Conservation (phyloP, 1,140 invertebrate species). For the Lepidotrigona ventralis region DNA sequence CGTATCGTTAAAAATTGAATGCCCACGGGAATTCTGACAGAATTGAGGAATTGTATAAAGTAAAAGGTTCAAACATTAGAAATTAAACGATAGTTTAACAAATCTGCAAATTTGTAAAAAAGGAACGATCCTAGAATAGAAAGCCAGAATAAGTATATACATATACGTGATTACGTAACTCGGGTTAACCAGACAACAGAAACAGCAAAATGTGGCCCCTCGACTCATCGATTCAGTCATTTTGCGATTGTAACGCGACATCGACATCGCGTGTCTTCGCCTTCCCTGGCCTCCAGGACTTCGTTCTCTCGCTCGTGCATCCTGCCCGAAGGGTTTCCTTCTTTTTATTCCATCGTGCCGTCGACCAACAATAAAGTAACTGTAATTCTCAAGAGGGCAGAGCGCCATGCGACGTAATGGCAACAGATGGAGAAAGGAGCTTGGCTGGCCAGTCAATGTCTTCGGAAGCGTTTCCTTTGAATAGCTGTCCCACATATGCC, state of each 20-base stretch:
- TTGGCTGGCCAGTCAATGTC: slow-evolving; percentile 65
- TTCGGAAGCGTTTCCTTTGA: slow-evolving; percentile 72
- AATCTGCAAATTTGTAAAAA: no score
- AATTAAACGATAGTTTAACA: no score
- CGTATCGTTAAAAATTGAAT: no score
- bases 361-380: slow-evolving; percentile 62
- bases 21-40: no score
- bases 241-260: neutral
- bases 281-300: neutral
- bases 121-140: no score
- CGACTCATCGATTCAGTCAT: no score
- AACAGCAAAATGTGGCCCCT: no score
- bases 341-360: neutral
- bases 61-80: no score
- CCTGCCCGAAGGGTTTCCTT: slow-evolving; percentile 54
- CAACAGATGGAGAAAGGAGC: slow-evolving; percentile 77
- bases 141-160: no score
- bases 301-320: slow-evolving; percentile 15
- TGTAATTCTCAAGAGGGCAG: slow-evolving; percentile 55
- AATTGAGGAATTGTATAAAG: no score
- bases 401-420: slow-evolving; percentile 31
- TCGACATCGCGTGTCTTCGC: slow-evolving; percentile 65
- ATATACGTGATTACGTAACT: no score
- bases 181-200: no score
- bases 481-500: slow-evolving; percentile 77